Base-by-base conservation (phyloP, 2,113 vertebrate species). In the Oryzias woworae region DNA sequence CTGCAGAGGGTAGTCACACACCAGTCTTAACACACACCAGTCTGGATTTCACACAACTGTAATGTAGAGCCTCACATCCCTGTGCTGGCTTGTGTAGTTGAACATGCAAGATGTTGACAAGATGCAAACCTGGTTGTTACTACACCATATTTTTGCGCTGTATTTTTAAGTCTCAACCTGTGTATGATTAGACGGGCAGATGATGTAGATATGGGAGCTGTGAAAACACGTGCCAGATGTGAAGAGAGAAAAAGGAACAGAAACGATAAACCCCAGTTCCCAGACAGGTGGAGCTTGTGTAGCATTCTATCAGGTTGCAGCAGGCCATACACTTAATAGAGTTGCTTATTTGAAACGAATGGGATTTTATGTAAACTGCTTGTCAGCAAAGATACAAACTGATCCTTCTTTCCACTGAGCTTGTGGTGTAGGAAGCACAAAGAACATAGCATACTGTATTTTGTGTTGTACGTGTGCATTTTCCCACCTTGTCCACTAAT, bases 1-100 rank as follows among this genome's bases (percentile, higher is more conserved):
- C 92, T 92, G 86, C 77, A 92, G 92, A 92, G 90, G 91, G 92
- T 88, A 92, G 84, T 90, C 85, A 83, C 63, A 80, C 84, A 91
- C 90, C 88, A 78, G 51, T 47, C 62, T 64, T 74, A 54, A 59
- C 43, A 36, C 12, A 17, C 63, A 13, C 26, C 61, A 20, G 24
- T 56, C 55, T 45, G 58, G n/a, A n/a, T 42, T 73, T 51, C 31
- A 44, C 42, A 52, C 47, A 52, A 67, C 42, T 53, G 36, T 56
- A 53, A 41, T n/a, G 23, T 63, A 50, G 20, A 45, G 23, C 54
- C 58, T 2, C 59, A 51, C 60, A 44, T 31, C 23, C 26, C 18
- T 23, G 26, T 6, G 4, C 26, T 28, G 5, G 26, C 26, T 28
- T 13, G 36, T 13, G 36, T 36, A 36, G 36, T 12, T 36, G 36